Evolutionary conservation across 2,797 vertebrate genomes (phyloP).

Genomic region (Iguana delicatissima): DNA sequence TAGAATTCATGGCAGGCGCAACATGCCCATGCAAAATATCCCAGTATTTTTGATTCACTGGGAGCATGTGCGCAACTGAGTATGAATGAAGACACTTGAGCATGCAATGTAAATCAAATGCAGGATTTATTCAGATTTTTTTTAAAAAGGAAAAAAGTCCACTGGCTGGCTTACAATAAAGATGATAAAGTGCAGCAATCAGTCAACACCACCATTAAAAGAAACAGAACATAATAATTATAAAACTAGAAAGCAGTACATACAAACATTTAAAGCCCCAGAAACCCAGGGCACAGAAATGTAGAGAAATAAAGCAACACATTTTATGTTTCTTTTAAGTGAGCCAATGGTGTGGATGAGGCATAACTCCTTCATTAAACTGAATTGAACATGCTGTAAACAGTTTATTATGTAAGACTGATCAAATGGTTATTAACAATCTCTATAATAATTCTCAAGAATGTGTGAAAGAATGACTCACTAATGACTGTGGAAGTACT

Average conservation of each 20-base stretch:
- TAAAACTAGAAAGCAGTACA: neutral
- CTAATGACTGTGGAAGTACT: neutral
- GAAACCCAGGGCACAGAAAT: neutral
- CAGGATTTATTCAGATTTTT: neutral
- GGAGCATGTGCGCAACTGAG: neutral
- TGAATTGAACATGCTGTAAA: neutral
- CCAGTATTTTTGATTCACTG: neutral
- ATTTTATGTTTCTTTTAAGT: neutral
- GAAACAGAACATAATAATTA: neutral
- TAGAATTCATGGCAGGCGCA: neutral
- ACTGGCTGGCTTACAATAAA: neutral
- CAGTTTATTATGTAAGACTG: slow-evolving; percentile 7
- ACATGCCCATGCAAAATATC: neutral
- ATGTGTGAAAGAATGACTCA: neutral
- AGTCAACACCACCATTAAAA: neutral
- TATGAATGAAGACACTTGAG: neutral
- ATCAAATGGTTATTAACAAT: neutral
- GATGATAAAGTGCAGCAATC: neutral
- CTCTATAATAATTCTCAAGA: neutral
- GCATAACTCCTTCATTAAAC: neutral
- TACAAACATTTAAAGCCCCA: neutral
- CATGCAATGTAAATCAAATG: neutral
- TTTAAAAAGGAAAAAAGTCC: neutral
- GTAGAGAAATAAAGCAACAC: neutral
- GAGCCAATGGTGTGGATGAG: neutral